Base-by-base conservation (phyloP, 2,888 invertebrate genomes). In the Rhamphomyia laevipes region DNA sequence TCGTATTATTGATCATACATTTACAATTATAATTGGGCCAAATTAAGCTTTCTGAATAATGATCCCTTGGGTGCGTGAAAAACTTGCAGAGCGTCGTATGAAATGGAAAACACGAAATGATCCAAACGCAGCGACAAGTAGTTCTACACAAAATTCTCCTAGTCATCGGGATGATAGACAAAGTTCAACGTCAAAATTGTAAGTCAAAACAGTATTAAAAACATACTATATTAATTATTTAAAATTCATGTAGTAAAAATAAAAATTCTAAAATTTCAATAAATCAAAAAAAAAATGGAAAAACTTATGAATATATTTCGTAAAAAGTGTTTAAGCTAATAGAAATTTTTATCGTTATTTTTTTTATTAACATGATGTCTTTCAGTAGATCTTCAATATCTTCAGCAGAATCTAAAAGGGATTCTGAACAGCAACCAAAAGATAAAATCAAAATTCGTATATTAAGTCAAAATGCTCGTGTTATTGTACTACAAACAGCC, bases 1-100 rank as follows among this genome's bases (percentile, higher is more conserved):
- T 6, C 23, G 7, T 21, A 21, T 21, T 27, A 7, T 27, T 27
- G 23, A 27, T 27, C 2, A 4, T 27, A 27, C 2, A 27, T 27
- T 27, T 27, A 6, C 4, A 4, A 27, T 27, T 27, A 27, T 27
- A n/a, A n/a, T 27, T 27, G 23, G 23, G 21, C 21, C 21, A 21
- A 4, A 21, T 21, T 21, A 21, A 21, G 23, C 9, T 6, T 27
- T 7, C 9, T 7, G 9, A 27, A 27, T 27, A 7, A 70, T 70
- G 70, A 67, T 70, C 58, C 66, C 67, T 53, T 71, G 71, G 70
- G 63, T 71, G 58, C 64, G 67, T 56, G 70, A 70, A 53, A 70
- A 70, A 58, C 63, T 70, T 53, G 67, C 65, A 46, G 69, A 69
- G 58, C 64, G 67, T 55, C 67, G 70, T 51, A 65, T 65, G 46